Conservation (phyloP, 2,888 invertebrate species). For the Caprella mutica region DNA sequence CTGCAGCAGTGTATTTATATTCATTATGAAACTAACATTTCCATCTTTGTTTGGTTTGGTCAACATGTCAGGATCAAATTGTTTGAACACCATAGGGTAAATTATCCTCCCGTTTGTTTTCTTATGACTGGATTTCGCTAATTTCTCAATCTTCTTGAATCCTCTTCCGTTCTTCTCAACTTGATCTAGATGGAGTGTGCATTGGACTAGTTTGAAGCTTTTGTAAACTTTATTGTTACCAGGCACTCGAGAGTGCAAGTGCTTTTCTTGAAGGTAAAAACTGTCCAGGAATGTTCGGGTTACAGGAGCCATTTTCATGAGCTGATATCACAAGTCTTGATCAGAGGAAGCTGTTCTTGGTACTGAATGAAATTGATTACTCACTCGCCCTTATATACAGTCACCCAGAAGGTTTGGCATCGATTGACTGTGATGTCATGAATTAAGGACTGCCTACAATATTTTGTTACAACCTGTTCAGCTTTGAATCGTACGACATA, state of each 20-base stretch:
- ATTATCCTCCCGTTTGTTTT: not conserved
- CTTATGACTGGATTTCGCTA: slow-evolving; percentile 1
- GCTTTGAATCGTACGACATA: no score
- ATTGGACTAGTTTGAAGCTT: not conserved
- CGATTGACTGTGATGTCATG: no score
- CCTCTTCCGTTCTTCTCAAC: not conserved
- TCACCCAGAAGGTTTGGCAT: no score
- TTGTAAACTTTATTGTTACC: not conserved
- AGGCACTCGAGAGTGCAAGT: not conserved
- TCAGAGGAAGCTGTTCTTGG: no score
- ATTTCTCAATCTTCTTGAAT: not conserved
- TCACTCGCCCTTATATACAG: no score
- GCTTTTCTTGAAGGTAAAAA: not conserved
- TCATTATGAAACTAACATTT: slow-evolving; percentile 1
- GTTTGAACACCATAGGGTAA: not conserved
- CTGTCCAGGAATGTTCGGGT: not conserved
- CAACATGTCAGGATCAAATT: slow-evolving; percentile 1
- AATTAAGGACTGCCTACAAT: no score
- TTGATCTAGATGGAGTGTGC: slow-evolving; percentile 5
- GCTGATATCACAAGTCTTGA: no score
- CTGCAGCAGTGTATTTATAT: slow-evolving; percentile 1
- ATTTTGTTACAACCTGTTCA: no score
- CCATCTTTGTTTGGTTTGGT: not conserved
- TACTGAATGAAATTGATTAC: no score
- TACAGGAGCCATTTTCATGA: slow-evolving; percentile 1